Evolutionary conservation across 2,888 invertebrate genomes (phyloP).

Genomic region (Clitarchus hookeri): DNA sequence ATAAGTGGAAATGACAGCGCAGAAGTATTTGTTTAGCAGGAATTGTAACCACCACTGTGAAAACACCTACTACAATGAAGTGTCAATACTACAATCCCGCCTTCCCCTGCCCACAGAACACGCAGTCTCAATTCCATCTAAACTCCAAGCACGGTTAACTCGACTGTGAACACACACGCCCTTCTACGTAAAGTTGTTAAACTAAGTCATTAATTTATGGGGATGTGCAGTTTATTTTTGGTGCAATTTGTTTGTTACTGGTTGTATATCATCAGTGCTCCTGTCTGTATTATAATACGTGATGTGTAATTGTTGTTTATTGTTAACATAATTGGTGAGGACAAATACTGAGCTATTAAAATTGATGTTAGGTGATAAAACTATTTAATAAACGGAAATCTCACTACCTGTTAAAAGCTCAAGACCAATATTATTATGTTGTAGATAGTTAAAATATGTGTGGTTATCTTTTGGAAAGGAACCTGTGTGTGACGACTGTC

Average conservation of each 20-base stretch:
- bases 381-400: slow-evolving; percentile 31
- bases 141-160: not conserved
- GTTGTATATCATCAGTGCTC: not conserved
- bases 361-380: slow-evolving; percentile 40
- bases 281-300: not conserved
- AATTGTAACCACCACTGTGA: too few species aligned
- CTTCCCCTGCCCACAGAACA: too few species aligned
- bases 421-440: slow-evolving; percentile 37
- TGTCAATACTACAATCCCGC: too few species aligned
- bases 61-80: too few species aligned
- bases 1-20: too few species aligned
- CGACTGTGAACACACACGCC: not conserved
- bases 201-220: not conserved
- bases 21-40: too few species aligned
- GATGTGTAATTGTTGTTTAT: slow-evolving; percentile 4
- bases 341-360: slow-evolving; percentile 33
- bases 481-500: not conserved
- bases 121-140: not conserved
- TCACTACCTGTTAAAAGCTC: slow-evolving; percentile 41
- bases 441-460: slow-evolving; percentile 32
- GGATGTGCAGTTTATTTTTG: not conserved
- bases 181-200: not conserved
- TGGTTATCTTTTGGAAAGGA: slow-evolving; percentile 15
- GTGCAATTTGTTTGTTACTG: slow-evolving; percentile 1
- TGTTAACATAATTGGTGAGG: slow-evolving; percentile 27